Conservation (phyloP, 2,797 vertebrate species). For the Onychomys arenicola region DNA sequence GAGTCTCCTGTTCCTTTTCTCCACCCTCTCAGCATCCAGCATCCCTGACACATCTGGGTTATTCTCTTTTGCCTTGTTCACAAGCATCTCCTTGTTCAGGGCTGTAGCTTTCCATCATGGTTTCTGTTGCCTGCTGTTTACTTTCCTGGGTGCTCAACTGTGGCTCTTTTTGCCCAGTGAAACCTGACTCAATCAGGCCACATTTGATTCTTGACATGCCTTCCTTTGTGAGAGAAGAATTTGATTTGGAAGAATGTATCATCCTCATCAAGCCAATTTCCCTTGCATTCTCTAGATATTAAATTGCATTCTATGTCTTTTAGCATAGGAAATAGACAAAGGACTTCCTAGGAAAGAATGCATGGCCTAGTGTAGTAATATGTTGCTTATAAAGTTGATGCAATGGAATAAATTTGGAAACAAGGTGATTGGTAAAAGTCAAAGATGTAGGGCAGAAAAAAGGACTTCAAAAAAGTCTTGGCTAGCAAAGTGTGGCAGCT, state of each 20-base stretch:
- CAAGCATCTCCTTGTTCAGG: neutral
- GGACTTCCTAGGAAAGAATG: neutral
- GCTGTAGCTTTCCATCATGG: neutral
- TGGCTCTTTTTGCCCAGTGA: neutral
- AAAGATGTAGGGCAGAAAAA: neutral
- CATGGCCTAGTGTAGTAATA: neutral
- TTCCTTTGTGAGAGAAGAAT: neutral
- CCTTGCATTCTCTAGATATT: neutral
- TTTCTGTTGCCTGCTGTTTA: neutral
- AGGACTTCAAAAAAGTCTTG: neutral
- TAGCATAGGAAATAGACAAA: neutral
- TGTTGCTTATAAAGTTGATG: neutral
- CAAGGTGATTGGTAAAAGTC: neutral
- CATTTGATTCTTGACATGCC: neutral
- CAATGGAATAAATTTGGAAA: neutral
- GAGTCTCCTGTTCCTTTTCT: neutral
- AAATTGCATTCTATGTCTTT: neutral
- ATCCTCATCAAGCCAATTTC: neutral
- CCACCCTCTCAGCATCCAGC: neutral
- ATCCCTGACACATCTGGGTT: neutral
- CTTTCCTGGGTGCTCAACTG: neutral
- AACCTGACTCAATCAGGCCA: neutral
- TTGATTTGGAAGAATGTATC: neutral
- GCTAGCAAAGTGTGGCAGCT: neutral
- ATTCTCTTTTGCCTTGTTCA: neutral